Evolutionary conservation across 2,888 invertebrate genomes (phyloP).

Genomic region (Colletes collaris): DNA sequence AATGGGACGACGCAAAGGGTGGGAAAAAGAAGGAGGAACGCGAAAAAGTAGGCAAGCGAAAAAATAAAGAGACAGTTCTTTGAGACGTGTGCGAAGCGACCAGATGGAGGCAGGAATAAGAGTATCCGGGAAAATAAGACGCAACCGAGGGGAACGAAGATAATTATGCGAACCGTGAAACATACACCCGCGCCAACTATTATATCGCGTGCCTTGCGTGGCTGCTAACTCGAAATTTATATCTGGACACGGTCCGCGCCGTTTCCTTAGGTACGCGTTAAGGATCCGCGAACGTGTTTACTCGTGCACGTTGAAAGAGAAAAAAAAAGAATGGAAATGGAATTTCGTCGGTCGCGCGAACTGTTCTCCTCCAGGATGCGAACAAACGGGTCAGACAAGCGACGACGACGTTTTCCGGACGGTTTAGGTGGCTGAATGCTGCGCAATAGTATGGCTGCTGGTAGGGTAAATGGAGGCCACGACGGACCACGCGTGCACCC

Average conservation of each 20-base stretch:
- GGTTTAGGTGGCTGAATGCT: conserved; percentile 46
- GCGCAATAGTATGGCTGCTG: conserved; percentile 35
- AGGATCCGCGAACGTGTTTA: too few relatives aligned
- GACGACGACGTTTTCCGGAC: conserved; percentile 10
- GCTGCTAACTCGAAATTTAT: too few relatives aligned
- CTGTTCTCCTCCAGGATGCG: conserved; percentile 6
- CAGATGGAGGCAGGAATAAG: conserved; percentile 5
- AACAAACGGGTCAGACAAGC: conserved; percentile 13
- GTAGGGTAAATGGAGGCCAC: conserved; percentile 68
- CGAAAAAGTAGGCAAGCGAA: not conserved
- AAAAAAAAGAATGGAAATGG: not conserved
- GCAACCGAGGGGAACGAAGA: not conserved
- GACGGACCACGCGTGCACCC: conserved; percentile 68
- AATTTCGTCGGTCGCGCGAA: conserved; percentile 17
- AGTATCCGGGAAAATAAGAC: conserved; percentile 15
- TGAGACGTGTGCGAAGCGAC: not conserved
- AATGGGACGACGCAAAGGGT: not conserved
- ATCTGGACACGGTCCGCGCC: too few relatives aligned
- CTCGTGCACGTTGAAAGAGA: conserved; percentile 1
- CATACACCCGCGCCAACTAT: not conserved
- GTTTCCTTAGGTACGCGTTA: too few relatives aligned
- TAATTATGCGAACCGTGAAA: conserved; percentile 5
- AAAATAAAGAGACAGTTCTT: not conserved
- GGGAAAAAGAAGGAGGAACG: not conserved
- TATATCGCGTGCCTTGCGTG: too few relatives aligned